These are phyloP conservation scores for Megaptera novaeangliae DNA, from an alignment of 2,113 vertebrate genomes.

Conservation along the genomic window DNA sequence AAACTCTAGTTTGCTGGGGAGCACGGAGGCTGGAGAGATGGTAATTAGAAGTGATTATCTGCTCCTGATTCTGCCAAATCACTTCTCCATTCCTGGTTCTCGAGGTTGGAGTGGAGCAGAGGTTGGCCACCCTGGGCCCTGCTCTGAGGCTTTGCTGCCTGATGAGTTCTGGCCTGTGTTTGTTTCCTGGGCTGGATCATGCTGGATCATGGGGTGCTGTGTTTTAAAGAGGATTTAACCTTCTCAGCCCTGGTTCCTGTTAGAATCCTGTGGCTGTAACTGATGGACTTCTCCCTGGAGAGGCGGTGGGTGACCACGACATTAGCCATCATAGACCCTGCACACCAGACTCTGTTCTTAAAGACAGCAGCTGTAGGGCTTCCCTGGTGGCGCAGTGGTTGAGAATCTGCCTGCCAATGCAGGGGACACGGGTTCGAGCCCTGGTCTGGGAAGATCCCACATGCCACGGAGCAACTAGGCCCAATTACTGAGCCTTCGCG, in stretches of 20 bases:
- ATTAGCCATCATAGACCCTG: accelerated
- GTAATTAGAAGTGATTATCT: constrained; percentile 67
- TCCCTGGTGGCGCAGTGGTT: too few relatives aligned
- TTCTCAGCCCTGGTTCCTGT: neutral
- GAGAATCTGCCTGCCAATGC: too few relatives aligned
- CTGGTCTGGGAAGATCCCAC: too few relatives aligned
- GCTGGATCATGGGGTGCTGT: neutral
- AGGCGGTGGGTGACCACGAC: accelerated
- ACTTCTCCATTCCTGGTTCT: neutral
- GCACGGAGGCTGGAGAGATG: constrained; percentile 14
- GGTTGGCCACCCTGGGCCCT: neutral
- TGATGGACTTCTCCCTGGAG: neutral
- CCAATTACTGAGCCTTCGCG: too few relatives aligned
- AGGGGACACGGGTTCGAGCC: too few relatives aligned
- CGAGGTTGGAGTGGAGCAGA: neutral
- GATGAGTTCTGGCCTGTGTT: accelerated
- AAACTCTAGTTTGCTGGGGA: constrained; percentile 62
- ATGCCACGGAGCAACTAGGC: too few relatives aligned
- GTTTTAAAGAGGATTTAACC: neutral
- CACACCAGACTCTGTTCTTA: accelerated
- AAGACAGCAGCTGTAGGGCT: accelerated
- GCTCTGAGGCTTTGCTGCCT: neutral
- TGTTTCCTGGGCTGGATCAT: accelerated
- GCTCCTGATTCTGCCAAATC: constrained; percentile 28
- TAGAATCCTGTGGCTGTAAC: neutral